Conservation (phyloP, 2,113 vertebrate species). For the Chunga burmeisteri region DNA sequence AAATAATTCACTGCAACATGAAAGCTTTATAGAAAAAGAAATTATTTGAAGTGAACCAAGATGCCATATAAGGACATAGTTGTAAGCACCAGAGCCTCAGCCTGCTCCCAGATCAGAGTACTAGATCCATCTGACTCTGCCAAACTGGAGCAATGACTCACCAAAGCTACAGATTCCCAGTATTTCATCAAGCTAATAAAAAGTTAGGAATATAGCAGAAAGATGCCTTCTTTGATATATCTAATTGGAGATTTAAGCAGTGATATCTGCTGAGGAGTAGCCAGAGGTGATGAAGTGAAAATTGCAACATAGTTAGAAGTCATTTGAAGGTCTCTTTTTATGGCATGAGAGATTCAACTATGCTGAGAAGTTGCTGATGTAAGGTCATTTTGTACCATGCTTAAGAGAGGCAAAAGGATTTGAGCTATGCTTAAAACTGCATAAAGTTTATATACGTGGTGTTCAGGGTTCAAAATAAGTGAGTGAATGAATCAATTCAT, state of each 20-base stretch:
- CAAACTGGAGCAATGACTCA: constrained; percentile 3
- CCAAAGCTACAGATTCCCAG: background rate
- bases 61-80: background rate
- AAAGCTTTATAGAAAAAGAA: background rate
- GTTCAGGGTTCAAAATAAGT: background rate
- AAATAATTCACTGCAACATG: background rate
- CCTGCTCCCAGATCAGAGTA: background rate
- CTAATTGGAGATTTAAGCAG: background rate
- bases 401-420: background rate
- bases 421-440: background rate
- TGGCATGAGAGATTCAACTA: background rate
- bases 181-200: constrained; percentile 9
- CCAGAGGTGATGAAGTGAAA: background rate
- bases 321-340: background rate
- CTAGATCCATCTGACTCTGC: background rate
- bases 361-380: background rate
- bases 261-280: background rate
- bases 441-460: background rate
- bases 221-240: background rate
- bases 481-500: background rate
- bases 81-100: background rate
- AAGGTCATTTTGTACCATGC: background rate
- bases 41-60: background rate
- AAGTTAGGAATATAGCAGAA: background rate
- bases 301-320: background rate